Conservation (phyloP, 1,140 invertebrate genomes). For the Caenorhabditis latens region DNA sequence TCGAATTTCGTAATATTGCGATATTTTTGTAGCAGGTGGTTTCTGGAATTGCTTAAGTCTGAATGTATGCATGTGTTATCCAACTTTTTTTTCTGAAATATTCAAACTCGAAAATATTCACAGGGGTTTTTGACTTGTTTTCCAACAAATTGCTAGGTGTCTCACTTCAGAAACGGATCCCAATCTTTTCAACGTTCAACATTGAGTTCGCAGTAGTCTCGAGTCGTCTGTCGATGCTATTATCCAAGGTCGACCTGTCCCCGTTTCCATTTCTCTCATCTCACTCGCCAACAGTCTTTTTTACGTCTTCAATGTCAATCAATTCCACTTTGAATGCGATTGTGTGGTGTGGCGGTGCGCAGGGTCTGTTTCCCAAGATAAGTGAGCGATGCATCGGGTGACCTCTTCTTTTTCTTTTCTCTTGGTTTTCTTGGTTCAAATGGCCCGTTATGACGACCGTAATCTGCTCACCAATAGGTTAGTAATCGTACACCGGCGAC, state of each 20-base stretch:
- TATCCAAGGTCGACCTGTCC: neutral
- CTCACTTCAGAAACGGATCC: too few relatives aligned
- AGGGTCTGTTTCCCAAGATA: neutral
- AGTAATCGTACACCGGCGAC: slow-evolving; percentile 1
- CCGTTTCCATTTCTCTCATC: neutral
- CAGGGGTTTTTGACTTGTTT: too few relatives aligned
- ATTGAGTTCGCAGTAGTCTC: too few relatives aligned
- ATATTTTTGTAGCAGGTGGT: too few relatives aligned
- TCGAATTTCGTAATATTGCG: too few relatives aligned
- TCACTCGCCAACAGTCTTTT: neutral
- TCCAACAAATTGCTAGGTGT: too few relatives aligned
- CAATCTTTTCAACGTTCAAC: too few relatives aligned
- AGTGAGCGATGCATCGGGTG: neutral
- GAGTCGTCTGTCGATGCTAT: neutral
- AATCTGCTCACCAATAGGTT: neutral
- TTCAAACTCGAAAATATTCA: too few relatives aligned
- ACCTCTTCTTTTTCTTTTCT: slow-evolving; percentile 3
- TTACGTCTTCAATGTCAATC: neutral
- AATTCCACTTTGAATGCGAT: neutral
- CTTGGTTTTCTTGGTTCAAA: neutral
- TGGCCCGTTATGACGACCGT: slow-evolving; percentile 10
- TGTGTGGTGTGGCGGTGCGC: neutral
- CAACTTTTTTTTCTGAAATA: too few relatives aligned
- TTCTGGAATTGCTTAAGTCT: too few relatives aligned
- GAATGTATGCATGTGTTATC: too few relatives aligned